phyloP scores from a whole-genome alignment of 2,888 invertebrate genomes.

The Thymelicus lineola region DNA sequence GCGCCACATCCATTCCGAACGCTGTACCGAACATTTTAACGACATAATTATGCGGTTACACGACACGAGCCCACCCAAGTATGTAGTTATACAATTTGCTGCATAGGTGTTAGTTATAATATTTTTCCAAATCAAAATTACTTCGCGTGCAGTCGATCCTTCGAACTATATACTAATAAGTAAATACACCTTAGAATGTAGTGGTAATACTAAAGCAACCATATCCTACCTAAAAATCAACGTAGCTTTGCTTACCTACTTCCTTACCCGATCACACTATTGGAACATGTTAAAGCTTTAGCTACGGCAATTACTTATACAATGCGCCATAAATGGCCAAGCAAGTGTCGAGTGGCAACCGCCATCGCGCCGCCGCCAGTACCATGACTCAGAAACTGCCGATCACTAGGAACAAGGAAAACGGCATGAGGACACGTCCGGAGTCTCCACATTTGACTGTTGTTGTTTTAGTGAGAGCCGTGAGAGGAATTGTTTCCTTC shows the following conservation, averaged over 20 bases:
- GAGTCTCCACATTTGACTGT: no score
- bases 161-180: no score
- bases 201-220: no score
- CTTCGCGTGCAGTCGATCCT: no score
- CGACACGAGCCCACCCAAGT: slow-evolving; percentile 16
- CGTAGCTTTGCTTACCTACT: no score
- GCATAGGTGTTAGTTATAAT: neutral
- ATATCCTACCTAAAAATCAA: no score
- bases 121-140: no score
- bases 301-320: neutral
- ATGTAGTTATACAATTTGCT: neutral
- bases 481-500: no score
- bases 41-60: neutral
- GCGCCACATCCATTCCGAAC: no score
- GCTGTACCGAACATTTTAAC: neutral
- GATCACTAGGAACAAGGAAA: slow-evolving; percentile 42
- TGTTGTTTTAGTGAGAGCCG: no score
- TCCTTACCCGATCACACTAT: neutral
- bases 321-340: slow-evolving; percentile 9
- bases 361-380: slow-evolving; percentile 7
- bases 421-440: slow-evolving; percentile 7
- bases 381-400: slow-evolving; percentile 41
- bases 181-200: no score
- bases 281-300: no score
- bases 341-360: slow-evolving; percentile 29